A percentile compares a stretch with the other conserved stretches of the same genome.
Conservation (phyloP, 2,888 invertebrate genomes). For the Apamea epomidion region DNA sequence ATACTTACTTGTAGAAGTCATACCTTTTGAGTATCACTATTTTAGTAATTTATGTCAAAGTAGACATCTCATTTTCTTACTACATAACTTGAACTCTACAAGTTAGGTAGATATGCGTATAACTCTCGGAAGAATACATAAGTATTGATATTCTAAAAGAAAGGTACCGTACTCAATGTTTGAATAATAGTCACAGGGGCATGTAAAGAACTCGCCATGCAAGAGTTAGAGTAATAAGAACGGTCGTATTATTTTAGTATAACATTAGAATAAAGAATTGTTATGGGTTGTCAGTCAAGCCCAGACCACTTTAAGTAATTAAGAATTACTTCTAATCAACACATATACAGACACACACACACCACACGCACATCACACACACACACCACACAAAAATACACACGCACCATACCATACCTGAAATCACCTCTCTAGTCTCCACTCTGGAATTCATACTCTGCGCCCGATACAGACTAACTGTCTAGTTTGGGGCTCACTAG, state of each 20-base stretch:
- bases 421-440: too few relatives aligned
- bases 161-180: slow-evolving; percentile 22
- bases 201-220: slow-evolving; percentile 24
- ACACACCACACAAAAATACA: too few relatives aligned
- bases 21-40: not conserved
- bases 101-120: not conserved
- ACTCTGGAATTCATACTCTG: too few relatives aligned
- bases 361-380: too few relatives aligned
- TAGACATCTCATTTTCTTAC: not conserved
- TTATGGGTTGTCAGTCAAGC: slow-evolving; percentile 18
- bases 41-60: not conserved
- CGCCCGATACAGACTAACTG: too few relatives aligned
- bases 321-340: slow-evolving; percentile 1
- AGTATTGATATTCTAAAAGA: slow-evolving; percentile 14
- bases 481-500: too few relatives aligned
- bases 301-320: slow-evolving; percentile 9
- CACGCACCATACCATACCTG: too few relatives aligned
- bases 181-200: slow-evolving; percentile 27
- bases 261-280: slow-evolving; percentile 21
- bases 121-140: not conserved
- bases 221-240: slow-evolving; percentile 27
- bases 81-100: not conserved
- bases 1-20: not conserved
- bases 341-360: too few relatives aligned
- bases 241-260: slow-evolving; percentile 46